Conservation (phyloP, 2,797 vertebrate species). For the Carcharodon carcharias region DNA sequence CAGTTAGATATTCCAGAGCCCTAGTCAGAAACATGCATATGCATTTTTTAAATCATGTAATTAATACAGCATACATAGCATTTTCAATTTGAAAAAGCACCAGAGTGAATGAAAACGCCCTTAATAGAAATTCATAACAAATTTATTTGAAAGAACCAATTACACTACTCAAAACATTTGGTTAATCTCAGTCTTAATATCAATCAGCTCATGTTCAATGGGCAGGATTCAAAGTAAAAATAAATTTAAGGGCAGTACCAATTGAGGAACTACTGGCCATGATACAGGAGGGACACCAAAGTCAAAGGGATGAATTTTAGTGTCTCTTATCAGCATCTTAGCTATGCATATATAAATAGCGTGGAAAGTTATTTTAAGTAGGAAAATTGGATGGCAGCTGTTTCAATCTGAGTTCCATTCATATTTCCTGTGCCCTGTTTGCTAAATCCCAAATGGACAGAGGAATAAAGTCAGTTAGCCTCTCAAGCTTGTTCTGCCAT, state of each 20-base stretch:
- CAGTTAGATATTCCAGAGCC: background rate
- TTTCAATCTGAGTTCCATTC: background rate
- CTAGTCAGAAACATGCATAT: background rate
- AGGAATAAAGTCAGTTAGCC: background rate
- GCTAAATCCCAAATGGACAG: background rate
- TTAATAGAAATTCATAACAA: background rate
- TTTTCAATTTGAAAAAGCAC: background rate
- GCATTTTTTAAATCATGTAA: conserved; percentile 13
- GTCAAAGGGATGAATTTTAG: background rate
- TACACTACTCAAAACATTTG: background rate
- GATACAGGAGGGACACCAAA: background rate
- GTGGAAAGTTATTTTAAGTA: background rate
- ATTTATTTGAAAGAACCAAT: background rate
- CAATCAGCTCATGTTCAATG: background rate
- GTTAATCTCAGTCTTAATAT: background rate
- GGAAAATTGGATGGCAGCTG: background rate
- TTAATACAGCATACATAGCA: background rate
- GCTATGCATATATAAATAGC: background rate
- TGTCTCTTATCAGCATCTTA: background rate
- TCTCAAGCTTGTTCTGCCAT: background rate
- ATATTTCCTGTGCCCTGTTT: background rate
- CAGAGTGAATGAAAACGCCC: background rate
- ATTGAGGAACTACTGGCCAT: background rate
- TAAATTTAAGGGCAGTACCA: background rate
- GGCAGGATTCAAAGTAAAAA: background rate